Conservation (phyloP, 92 coral and sea anemone genomes). For the Scolanthus callimorphus region DNA sequence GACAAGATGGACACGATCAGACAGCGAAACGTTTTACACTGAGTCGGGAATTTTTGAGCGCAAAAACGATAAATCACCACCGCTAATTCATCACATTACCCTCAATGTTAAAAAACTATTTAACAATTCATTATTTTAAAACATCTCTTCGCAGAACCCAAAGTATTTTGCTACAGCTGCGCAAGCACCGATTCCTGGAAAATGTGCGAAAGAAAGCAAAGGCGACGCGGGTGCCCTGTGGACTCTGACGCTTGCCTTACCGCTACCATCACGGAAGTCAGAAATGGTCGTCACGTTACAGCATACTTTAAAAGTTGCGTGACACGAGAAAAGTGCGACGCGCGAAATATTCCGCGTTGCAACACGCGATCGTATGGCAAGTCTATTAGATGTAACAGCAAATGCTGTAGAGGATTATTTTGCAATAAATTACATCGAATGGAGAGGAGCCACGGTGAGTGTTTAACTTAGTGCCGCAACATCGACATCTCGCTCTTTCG, state of each 20-base stretch:
- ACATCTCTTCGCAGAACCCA: constrained; percentile 6
- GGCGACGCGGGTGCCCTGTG: constrained; percentile 26
- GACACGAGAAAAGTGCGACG: constrained; percentile 1
- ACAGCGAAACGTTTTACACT: too few species aligned
- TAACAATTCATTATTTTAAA: too few species aligned
- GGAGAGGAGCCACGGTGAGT: too few species aligned
- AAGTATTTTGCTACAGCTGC: constrained; percentile 45
- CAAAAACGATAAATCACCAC: too few species aligned
- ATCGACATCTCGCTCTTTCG: too few species aligned
- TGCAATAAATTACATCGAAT: too few species aligned
- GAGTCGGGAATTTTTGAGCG: too few species aligned
- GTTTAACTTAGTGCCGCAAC: too few species aligned
- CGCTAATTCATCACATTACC: too few species aligned
- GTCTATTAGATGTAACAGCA: constrained; percentile 12
- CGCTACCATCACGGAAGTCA: constrained; percentile 12
- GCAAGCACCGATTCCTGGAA: constrained; percentile 49
- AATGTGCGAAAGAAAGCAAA: constrained; percentile 38
- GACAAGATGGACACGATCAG: too few species aligned
- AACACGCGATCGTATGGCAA: neutral
- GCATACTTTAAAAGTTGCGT: constrained; percentile 28
- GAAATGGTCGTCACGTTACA: neutral
- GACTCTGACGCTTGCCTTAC: constrained; percentile 32
- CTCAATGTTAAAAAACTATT: too few species aligned
- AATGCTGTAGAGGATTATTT: constrained; percentile 6
- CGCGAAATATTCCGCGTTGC: constrained; percentile 11